Base-by-base conservation (phyloP, 2,113 vertebrate species). In the Saguinus midas region DNA sequence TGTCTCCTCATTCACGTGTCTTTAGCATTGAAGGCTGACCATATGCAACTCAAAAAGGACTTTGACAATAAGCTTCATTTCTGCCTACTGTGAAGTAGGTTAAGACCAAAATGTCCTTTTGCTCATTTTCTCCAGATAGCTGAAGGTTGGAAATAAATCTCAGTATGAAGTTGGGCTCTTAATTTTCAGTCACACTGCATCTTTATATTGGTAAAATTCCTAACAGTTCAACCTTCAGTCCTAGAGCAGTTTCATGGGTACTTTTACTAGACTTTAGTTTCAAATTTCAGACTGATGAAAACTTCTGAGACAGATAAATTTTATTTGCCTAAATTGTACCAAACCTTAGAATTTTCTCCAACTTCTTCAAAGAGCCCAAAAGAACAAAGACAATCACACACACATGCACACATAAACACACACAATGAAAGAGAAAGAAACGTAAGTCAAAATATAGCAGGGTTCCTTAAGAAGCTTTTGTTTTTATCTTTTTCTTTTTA, bases 321-420 rank as follows among this genome's bases (percentile, higher is more conserved):
- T 81, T 43, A 75, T 75, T 87, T 95, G 48, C 50, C 6, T 61
- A 90, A 52, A 61, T 75, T 83, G 50, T 89, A 55, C 21, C 25
- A 84, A 90, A 92, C 52, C 55, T 68, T 37, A 91, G 27, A 87
- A 70, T 86, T 70, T 76, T 96, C 78, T 95, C 58, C 79, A 97
- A 64, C 45, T 66, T 85, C 8, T 94, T 81, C 72, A 84, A 87
- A 61, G 6, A 93, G 37, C 4, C 16, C 29, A 18, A 93, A 97
- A 78, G 7, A 89, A 35, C 7, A 90, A 95, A 61, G 75, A 70
- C 9, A 86, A 85, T 3, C 58, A 70, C 84, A 79, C 25, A 87
- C 5, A 40, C 23, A 52, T 35, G 35, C 10, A 9, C 25, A 72
- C 21, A 13, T 35, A 61, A 52, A 45, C 29, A 76, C 1, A 76